A percentile compares a stretch with the other conserved stretches of the same genome.
Conservation (phyloP, 1,140 invertebrate genomes). For the Propsilocerus akamusi region DNA sequence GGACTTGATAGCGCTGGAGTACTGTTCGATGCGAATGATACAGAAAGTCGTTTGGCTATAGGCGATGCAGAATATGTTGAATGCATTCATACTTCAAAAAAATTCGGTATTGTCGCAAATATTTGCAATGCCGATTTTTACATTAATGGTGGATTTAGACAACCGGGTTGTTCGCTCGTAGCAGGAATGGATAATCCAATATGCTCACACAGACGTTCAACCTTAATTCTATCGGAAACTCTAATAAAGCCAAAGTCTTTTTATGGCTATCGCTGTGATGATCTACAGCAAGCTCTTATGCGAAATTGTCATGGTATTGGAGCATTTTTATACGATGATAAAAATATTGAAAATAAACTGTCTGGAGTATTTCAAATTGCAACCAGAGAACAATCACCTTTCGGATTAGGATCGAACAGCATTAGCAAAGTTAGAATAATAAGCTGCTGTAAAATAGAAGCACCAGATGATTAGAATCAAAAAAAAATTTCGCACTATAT, state of each 20-base stretch:
- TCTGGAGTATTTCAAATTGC: no score
- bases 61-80: conserved; percentile 49
- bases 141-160: conserved; percentile 41
- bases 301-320: neutral
- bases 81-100: conserved; percentile 51
- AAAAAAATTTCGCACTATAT: no score
- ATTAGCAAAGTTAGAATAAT: no score
- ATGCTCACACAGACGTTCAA: conserved; percentile 35
- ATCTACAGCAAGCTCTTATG: neutral
- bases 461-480: no score
- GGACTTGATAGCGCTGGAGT: conserved; percentile 32
- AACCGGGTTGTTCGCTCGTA: conserved; percentile 38
- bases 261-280: conserved; percentile 8
- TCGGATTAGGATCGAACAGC: no score
- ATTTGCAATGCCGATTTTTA: conserved; percentile 52
- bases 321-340: neutral
- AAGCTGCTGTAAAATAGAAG: no score
- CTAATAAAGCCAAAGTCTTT: conserved; percentile 8
- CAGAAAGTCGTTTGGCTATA: conserved; percentile 33
- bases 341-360: neutral
- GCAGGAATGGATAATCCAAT: conserved; percentile 18
- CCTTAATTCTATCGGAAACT: conserved; percentile 37
- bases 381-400: no score
- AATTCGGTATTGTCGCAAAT: conserved; percentile 17
- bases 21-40: neutral